Conservation (phyloP, 1,140 invertebrate genomes). For the Arctopsyche grandis region DNA sequence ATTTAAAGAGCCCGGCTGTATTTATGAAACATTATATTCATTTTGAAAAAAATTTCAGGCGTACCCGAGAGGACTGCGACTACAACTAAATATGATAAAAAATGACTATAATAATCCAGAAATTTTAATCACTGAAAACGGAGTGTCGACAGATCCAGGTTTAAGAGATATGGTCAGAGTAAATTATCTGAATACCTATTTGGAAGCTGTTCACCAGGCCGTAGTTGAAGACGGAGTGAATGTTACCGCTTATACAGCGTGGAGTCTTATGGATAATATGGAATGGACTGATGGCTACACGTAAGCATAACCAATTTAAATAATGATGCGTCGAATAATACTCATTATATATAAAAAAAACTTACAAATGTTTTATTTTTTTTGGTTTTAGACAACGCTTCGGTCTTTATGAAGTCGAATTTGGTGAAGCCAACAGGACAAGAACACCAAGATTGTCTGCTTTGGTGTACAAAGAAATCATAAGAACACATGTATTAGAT, state of each 20-base stretch:
- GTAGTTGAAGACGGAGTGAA: conserved; percentile 58
- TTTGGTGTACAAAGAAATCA: conserved; percentile 66
- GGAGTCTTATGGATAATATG: conserved; percentile 75
- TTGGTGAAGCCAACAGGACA: conserved; percentile 68
- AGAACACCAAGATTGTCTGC: conserved; percentile 75
- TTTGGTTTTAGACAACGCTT: conserved; percentile 68
- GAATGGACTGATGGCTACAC: conserved; percentile 68
- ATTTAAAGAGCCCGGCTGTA: too few relatives aligned
- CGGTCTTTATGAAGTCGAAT: conserved; percentile 76
- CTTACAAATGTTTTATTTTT: neutral
- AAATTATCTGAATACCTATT: conserved; percentile 55
- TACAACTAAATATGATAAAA: conserved; percentile 68
- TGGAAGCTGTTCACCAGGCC: conserved; percentile 55
- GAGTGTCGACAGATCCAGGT: conserved; percentile 66
- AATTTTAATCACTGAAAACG: conserved; percentile 77
- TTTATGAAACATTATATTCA: too few relatives aligned
- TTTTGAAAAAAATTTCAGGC: conserved; percentile 51
- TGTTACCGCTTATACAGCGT: conserved; percentile 68
- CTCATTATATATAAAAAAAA: conserved; percentile 1
- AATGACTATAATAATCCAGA: conserved; percentile 69
- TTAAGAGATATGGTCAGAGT: conserved; percentile 67
- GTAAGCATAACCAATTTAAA: conserved; percentile 53
- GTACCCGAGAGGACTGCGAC: conserved; percentile 59
- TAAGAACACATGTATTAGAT: conserved; percentile 63
- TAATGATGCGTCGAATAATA: conserved; percentile 2